These are phyloP conservation scores for Neuroterus valhalla DNA, from an alignment of 1,140 invertebrate species.

Conservation along the genomic window DNA sequence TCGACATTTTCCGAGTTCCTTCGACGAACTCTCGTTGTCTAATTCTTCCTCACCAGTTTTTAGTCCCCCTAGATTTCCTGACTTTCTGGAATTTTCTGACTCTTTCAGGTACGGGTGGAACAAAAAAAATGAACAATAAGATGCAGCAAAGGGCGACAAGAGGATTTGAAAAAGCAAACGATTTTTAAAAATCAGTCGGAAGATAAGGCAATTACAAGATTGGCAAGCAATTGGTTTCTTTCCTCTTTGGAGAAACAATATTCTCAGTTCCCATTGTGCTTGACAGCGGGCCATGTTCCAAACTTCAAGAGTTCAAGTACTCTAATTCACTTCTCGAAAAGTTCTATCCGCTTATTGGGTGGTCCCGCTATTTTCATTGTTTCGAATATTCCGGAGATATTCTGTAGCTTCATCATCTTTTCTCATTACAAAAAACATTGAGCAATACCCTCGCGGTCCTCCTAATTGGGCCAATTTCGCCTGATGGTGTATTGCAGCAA, in stretches of 20 bases:
- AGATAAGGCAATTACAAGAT: constrained; percentile 8
- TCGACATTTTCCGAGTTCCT: too few species aligned
- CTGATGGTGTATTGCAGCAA: constrained; percentile 44
- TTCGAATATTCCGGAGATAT: constrained; percentile 47
- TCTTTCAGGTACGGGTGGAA: too few species aligned
- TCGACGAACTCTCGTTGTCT: too few species aligned
- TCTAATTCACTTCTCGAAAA: constrained; percentile 17
- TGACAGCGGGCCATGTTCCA: neutral
- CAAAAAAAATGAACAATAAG: neutral
- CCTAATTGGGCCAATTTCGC: constrained; percentile 53
- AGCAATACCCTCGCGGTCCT: constrained; percentile 39
- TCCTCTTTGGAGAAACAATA: constrained; percentile 21
- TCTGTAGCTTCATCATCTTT: constrained; percentile 40
- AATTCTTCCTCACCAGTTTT: too few species aligned
- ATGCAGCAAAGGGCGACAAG: constrained; percentile 19
- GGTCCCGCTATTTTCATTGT: constrained; percentile 49
- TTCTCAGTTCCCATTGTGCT: constrained; percentile 8
- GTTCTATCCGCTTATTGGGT: constrained; percentile 38
- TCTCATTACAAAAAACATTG: constrained; percentile 37
- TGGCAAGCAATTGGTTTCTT: constrained; percentile 12
- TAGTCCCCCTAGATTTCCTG: too few species aligned
- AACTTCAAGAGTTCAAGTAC: constrained; percentile 13
- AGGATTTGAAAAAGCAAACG: constrained; percentile 1
- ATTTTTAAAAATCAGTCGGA: neutral
- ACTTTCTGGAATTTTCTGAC: too few species aligned